Evolutionary conservation across 2,797 vertebrate genomes (phyloP).

Genomic region (Neomorphus geoffroyi): DNA sequence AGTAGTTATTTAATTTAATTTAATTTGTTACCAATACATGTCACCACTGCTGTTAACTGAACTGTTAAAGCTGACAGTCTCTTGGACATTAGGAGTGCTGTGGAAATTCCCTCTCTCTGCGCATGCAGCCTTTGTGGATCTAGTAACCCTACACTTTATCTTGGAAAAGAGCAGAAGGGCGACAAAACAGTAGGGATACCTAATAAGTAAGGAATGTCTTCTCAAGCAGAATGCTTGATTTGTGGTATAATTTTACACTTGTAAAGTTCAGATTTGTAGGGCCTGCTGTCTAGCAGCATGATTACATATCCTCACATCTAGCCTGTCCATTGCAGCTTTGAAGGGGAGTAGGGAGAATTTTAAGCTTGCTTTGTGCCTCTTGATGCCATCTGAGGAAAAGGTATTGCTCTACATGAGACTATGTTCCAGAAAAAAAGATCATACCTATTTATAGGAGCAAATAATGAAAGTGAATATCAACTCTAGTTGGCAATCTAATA

Average conservation of each 20-base stretch:
- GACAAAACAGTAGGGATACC: not conserved
- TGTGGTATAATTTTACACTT: not conserved
- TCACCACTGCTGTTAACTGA: not conserved
- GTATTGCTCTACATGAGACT: not conserved
- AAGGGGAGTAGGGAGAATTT: not conserved
- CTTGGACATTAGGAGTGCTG: not conserved
- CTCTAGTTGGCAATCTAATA: not conserved
- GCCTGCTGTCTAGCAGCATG: not conserved
- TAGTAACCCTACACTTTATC: not conserved
- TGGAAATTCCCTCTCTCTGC: not conserved
- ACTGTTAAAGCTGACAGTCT: not conserved
- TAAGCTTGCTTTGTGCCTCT: slow-evolving; percentile 3
- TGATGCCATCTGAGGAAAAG: slow-evolving; percentile 42
- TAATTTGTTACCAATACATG: not conserved
- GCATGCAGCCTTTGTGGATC: not conserved
- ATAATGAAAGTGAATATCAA: slow-evolving; percentile 39
- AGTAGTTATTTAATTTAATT: not conserved
- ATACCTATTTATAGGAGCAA: slow-evolving; percentile 58
- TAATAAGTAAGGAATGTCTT: not conserved
- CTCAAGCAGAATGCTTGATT: not conserved
- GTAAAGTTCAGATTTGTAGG: not conserved
- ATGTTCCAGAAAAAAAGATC: slow-evolving; percentile 42
- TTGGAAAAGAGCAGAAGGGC: not conserved
- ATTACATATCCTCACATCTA: not conserved
- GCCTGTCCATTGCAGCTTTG: not conserved